Conservation (phyloP, 2,888 invertebrate genomes). For the Eretmocerus hayati region DNA sequence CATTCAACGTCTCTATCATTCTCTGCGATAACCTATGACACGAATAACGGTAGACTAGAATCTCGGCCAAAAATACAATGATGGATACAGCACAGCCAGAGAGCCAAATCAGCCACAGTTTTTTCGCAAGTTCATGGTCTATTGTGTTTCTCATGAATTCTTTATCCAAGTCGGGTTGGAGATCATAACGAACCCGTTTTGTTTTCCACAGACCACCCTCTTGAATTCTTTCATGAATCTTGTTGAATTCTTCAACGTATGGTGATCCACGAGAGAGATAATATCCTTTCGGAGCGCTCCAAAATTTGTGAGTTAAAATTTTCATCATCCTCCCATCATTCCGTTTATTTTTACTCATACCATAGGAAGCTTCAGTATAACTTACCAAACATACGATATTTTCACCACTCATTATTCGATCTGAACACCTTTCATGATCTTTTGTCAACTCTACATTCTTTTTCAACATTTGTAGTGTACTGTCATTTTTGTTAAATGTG, state of each 20-base stretch:
- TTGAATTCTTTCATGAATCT: not conserved
- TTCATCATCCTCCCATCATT: constrained; percentile 2
- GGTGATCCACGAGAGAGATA: constrained; percentile 1
- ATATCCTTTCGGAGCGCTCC: constrained; percentile 1
- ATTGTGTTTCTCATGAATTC: not conserved
- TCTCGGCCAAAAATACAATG: constrained; percentile 1
- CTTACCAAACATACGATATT: not conserved
- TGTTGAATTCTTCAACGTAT: not conserved
- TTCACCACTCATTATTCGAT: not conserved
- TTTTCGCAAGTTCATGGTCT: not conserved
- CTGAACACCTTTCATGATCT: constrained; percentile 4
- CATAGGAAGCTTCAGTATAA: not conserved
- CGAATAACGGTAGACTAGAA: not conserved
- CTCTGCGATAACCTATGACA: too few relatives aligned
- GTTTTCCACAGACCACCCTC: not conserved
- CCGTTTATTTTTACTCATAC: too few relatives aligned
- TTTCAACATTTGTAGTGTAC: too few relatives aligned
- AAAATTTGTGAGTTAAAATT: not conserved
- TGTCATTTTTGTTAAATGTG: not conserved
- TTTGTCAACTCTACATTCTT: not conserved
- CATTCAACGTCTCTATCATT: too few relatives aligned
- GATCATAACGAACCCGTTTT: not conserved
- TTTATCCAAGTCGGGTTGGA: not conserved
- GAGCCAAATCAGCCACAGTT: not conserved
- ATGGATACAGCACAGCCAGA: not conserved